Evolutionary conservation across 2,888 invertebrate genomes (phyloP).

Genomic region (Chaetoderma sp.): DNA sequence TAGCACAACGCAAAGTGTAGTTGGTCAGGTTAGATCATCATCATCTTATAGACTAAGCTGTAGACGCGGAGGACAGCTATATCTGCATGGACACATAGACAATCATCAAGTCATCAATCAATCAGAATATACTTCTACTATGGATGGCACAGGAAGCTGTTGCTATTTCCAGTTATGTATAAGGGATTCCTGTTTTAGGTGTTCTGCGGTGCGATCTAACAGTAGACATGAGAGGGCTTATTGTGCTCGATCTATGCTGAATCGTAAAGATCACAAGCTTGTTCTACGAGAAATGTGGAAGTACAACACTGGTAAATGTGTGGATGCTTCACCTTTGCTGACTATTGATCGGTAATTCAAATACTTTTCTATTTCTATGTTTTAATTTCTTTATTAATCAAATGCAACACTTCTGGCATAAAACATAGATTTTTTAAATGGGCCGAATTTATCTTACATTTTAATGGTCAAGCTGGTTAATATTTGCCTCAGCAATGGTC

Average conservation of each 20-base stretch:
- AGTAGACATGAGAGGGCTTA: background rate
- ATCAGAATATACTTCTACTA: background rate
- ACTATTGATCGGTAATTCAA: conserved; percentile 40
- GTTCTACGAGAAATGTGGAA: conserved; percentile 70
- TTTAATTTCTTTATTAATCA: too few species aligned
- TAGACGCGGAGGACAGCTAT: background rate
- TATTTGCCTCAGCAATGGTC: too few species aligned
- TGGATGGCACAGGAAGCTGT: background rate
- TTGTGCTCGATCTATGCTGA: background rate
- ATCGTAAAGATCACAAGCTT: background rate
- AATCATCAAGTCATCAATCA: background rate
- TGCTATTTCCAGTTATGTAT: background rate
- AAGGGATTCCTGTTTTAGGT: background rate
- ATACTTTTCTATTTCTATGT: background rate
- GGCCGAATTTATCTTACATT: too few species aligned
- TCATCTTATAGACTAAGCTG: background rate
- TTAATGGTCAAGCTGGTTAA: too few species aligned
- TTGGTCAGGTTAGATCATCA: too few species aligned
- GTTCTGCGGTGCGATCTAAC: too few species aligned
- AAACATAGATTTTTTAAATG: too few species aligned
- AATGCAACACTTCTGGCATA: too few species aligned
- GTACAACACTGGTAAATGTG: conserved; percentile 81
- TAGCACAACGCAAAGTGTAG: too few species aligned
- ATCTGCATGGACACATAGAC: background rate
- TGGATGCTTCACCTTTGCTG: conserved; percentile 80